Evolutionary conservation across 2,113 vertebrate species (phyloP), one percentile per base, ranked within the genome.

Genomic region (Todiramphus saurophagus): DNA sequence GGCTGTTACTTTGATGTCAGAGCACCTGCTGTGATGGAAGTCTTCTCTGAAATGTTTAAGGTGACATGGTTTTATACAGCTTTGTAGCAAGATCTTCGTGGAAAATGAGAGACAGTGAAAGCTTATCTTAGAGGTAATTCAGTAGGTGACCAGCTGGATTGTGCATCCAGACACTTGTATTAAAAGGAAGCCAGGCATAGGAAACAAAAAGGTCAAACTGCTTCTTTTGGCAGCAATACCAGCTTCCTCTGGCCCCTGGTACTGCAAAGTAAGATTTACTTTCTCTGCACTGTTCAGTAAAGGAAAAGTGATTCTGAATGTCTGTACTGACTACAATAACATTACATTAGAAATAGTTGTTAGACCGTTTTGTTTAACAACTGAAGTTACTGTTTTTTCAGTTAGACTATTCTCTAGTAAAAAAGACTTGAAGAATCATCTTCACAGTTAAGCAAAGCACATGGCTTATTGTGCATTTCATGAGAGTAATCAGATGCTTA

Each of bases 11-110:
- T 92, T 84, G 44, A 91, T 72, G 41, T 30, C 46, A 78, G 87
- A 86, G 21, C 14, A 63, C 82, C 80, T 83, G 39, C 85, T 89
- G 70, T 84, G 80, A 39, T 75, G 37, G 70, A 91, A 74, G 41
- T 90, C 70, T n/a, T 60, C 85, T 95, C 91, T 96, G 80, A 96
- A 94, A 92, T 53, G 20, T 53, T 96, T 92, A 75, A 67, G 51
- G 35, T 94, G 73, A 62, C 7, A 7, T 33, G 46, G 39, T 75
- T 95, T 86, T 84, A 64, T 73, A 48, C 8, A 77, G 31, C 51
- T 83, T 87, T 81, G 18, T 66, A 92, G 60, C 13, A 83, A 76
- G 18, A 67, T 78, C n/a, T 62, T 70, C 41, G 16, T 83, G 63
- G 56, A 60, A 67, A 89, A 85, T 60, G 62, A 87, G 74, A 78